Evolutionary conservation across 1,140 invertebrate species (phyloP), one percentile per base, ranked within the genome.

Genomic region (Lepidotrigona ventralis): DNA sequence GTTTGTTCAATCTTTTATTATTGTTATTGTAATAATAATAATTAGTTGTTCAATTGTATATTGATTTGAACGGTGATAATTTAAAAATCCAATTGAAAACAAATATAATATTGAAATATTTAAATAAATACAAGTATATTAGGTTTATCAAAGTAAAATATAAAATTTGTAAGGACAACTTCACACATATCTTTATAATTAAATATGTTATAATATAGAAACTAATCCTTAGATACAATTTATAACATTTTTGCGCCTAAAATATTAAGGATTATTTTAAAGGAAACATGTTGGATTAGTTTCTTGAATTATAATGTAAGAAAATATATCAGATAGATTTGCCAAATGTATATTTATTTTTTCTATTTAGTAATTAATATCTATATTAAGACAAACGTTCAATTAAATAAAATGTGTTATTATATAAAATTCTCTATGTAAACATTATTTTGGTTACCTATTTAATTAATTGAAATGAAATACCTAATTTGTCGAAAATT

Each of bases 311-410:
- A 69, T 26, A 58, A 75, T 19, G 21, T 46, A 54, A 73, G 72
- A 21, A 54, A 54, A 73, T n/a, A n/a, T 60, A 60, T 29, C 21
- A 15, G n/a, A 69, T 56, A 53, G 46, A 71, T 79, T 72, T 66
- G 29, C 56, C 17, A 79, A 83, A 79, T 83, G 69, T 79, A 64
- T 63, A 83, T 83, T 83, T 83, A 79, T 70, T 83, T 83, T 83
- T 83, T 79, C 39, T 83, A 83, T 83, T 69, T 70, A 71, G 21
- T 79, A 79, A 69, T 51, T 64, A 51, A 46, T 72, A 66, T 9
- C 19, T 63, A 64, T 19, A 39, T 15, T 53, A 21, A 15, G 19
- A 17, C 3, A 4, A 33, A 79, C 23, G 51, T 66, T 79, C 19
- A 46, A 53, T 33, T 53, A n/a, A 83, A 77, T 83, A 78, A 83